Conservation (phyloP, 2,113 vertebrate species). For the Apodemus speciosus region DNA sequence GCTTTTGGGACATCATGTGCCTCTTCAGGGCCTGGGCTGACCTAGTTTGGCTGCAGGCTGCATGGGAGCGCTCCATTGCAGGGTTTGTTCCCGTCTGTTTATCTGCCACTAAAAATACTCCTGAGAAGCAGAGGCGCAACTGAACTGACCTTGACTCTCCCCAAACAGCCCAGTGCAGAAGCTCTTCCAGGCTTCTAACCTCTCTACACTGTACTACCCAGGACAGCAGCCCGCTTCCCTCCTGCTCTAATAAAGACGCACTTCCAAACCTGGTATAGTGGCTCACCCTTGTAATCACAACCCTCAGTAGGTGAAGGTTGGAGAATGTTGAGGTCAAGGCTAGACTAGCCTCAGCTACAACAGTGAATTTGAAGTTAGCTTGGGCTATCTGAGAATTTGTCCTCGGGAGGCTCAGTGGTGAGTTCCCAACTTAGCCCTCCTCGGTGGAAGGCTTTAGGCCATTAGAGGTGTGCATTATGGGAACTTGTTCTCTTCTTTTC, state of each 20-base stretch:
- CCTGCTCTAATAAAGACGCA: not conserved
- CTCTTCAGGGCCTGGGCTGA: not conserved
- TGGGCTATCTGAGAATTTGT: not conserved
- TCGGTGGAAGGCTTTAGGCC: not conserved
- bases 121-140: not conserved
- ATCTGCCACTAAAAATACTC: conserved; percentile 67
- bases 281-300: no score
- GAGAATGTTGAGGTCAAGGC: not conserved
- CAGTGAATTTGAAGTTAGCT: not conserved
- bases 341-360: not conserved
- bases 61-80: conserved; percentile 31
- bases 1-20: not conserved
- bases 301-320: not conserved
- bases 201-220: not conserved
- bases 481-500: not conserved
- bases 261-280: not conserved
- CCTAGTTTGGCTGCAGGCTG: conserved; percentile 51
- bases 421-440: no score
- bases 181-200: fast-evolving
- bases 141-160: conserved; percentile 56
- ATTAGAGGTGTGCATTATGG: not conserved
- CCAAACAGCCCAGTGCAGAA: not conserved
- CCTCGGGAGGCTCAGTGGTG: not conserved
- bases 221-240: not conserved
- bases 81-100: conserved; percentile 56